Conservation (phyloP, 2,888 invertebrate genomes). For the Shargacucullia verbasci region DNA sequence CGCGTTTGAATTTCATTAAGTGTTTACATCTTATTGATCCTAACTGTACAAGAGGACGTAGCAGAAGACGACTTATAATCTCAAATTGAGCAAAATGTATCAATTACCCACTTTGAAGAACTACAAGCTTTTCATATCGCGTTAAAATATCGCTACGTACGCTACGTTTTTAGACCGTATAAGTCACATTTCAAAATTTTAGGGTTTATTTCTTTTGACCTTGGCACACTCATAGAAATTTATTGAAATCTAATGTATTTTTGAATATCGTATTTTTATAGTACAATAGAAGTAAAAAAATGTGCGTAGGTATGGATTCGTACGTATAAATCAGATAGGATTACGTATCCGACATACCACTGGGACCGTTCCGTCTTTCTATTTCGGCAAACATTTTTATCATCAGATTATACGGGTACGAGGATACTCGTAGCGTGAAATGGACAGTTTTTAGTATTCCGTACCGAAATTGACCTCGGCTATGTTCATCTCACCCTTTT, state of each 20-base stretch:
- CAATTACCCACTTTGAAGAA: too few relatives aligned
- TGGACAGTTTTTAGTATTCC: conserved; percentile 38
- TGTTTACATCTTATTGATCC: too few relatives aligned
- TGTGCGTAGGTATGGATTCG: conserved; percentile 13
- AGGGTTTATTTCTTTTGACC: conserved; percentile 11
- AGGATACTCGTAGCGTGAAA: conserved; percentile 44
- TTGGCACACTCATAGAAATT: conserved; percentile 11
- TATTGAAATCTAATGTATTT: conserved; percentile 10
- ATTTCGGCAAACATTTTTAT: conserved; percentile 53
- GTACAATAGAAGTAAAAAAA: conserved; percentile 28
- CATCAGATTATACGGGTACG: conserved; percentile 60
- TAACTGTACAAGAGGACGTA: too few relatives aligned
- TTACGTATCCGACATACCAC: conserved; percentile 43
- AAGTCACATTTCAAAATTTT: conserved; percentile 15
- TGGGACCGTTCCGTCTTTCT: conserved; percentile 44
- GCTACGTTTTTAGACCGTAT: conserved; percentile 27
- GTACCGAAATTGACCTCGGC: conserved; percentile 22
- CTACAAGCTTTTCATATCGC: conserved; percentile 9
- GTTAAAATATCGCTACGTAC: conserved; percentile 5
- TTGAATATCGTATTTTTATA: background rate
- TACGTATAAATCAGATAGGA: conserved; percentile 49
- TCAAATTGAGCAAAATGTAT: too few relatives aligned
- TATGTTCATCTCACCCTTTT: conserved; percentile 5
- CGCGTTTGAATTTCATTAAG: too few relatives aligned
- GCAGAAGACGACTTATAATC: too few relatives aligned